Percentiles rank a stretch among this genome's conserved stretches.
Conservation (phyloP, 1,140 invertebrate genomes). For the Pseudomyrmex dendroicus region DNA sequence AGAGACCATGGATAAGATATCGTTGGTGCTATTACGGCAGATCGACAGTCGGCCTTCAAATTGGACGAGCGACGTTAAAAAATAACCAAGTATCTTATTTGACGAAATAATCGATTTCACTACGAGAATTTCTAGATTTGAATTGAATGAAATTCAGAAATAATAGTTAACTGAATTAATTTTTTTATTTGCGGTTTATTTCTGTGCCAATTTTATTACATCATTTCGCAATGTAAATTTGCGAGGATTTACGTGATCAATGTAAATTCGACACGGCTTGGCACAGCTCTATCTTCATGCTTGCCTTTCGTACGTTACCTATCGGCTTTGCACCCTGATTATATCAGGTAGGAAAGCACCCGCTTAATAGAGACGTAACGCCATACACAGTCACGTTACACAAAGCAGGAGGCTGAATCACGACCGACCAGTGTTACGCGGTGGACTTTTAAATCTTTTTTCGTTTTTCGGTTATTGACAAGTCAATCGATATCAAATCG, state of each 20-base stretch:
- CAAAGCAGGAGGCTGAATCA: conserved; percentile 51
- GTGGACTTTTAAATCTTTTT: conserved; percentile 29
- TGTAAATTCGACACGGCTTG: not conserved
- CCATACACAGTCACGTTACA: conserved; percentile 62
- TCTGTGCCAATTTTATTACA: not conserved
- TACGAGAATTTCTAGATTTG: conserved; percentile 3
- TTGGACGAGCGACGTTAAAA: conserved; percentile 42
- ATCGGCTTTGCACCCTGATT: conserved; percentile 42
- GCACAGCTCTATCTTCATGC: not conserved
- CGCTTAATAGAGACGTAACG: conserved; percentile 60
- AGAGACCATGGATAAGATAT: conserved; percentile 56
- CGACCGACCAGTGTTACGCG: conserved; percentile 52
- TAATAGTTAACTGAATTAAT: conserved; percentile 3
- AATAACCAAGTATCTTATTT: conserved; percentile 16
- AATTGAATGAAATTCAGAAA: not conserved
- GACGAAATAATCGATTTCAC: conserved; percentile 7
- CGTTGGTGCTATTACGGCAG: conserved; percentile 57
- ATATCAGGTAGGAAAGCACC: conserved; percentile 50
- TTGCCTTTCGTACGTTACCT: conserved; percentile 37
- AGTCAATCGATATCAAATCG: conserved; percentile 31
- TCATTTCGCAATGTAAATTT: not conserved
- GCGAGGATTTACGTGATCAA: not conserved
- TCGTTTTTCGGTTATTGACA: conserved; percentile 28
- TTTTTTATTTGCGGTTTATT: not conserved
- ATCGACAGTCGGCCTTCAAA: conserved; percentile 50